Percentiles rank a stretch among this genome's conserved stretches.
Conservation (phyloP, 2,113 vertebrate genomes). For the Chionomys nivalis region DNA sequence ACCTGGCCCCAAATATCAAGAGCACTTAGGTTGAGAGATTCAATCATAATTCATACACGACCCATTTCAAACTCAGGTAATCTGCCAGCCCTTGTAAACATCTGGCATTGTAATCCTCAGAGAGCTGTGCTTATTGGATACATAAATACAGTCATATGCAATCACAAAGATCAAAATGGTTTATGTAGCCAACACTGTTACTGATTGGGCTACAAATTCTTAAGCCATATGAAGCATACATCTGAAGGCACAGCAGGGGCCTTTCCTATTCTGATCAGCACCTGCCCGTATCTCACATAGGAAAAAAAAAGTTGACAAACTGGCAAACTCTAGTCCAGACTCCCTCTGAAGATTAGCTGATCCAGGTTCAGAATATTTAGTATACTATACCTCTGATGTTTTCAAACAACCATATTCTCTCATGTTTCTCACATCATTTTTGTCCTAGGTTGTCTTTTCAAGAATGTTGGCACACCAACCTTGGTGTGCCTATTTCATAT, state of each 20-base stretch:
- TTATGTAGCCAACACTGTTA: neutral
- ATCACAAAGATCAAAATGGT: conserved; percentile 22
- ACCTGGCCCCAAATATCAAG: neutral
- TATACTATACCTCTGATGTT: neutral
- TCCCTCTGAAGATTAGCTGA: neutral
- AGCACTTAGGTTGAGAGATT: neutral
- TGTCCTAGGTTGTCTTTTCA: neutral
- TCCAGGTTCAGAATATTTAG: neutral
- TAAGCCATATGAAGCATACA: neutral
- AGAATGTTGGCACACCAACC: neutral
- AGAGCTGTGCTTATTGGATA: neutral
- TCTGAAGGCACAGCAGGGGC: neutral
- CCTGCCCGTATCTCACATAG: neutral
- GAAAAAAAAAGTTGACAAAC: neutral
- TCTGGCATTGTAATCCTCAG: neutral
- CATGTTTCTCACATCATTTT: neutral
- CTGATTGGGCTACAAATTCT: neutral
- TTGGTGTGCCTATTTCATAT: neutral
- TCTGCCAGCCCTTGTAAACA: neutral
- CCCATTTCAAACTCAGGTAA: neutral
- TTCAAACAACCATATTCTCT: neutral
- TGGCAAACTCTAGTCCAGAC: neutral
- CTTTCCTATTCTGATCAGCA: neutral
- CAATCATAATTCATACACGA: neutral
- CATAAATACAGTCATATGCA: neutral